Evolutionary conservation across 2,797 vertebrate species (phyloP), one percentile per base, ranked within the genome.

Genomic region (Enteromius afrohamiltoni): DNA sequence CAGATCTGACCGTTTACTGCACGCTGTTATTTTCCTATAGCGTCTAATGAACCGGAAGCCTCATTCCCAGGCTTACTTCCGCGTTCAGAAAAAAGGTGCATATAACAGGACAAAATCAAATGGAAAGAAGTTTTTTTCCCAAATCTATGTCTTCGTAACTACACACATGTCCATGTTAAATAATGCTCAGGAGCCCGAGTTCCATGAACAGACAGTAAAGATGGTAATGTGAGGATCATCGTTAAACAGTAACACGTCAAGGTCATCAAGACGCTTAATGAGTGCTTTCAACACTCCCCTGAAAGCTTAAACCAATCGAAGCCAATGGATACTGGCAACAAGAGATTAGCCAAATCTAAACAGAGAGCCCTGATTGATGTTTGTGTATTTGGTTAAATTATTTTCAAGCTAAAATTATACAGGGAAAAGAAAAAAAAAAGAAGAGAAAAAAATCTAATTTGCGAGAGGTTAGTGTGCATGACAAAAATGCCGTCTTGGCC

Each of bases 401-500:
- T 93, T 91, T 87, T 89, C 85, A 69, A 82, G 86, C 82, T 87
- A 86, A 90, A 91, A 86, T 85, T 79, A 82, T 87, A 82, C 87
- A 70, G 29, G 77, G 74, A 31, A 37, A 69, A 37, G 34, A 31
- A 23, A 58, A 58, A 4, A 34, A 37, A 11, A 9, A 42, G 80
- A 47, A 6, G 7, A 40, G n/a, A 13, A 11, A 45, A 82, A 87
- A 91, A 93, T 85, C 89, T 93, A 9, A 93, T 94, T 93, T 94
- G 89, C 89, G 90, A 88, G 60, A 87, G 92, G 92, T 93, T 92
- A 92, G 93, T 83, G 92, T 90, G 93, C 93, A 90, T 92, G 92
- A 94, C 92, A 93, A 88, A 93, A 94, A 92, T 92, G 92, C 92
- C 93, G 93, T 94, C 92, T 90, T 78, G 92, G 91, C 89, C 92